Evolutionary conservation across 53 echinoderm and acorn worm species (phyloP).

Genomic region (Echinometra lucunter): DNA sequence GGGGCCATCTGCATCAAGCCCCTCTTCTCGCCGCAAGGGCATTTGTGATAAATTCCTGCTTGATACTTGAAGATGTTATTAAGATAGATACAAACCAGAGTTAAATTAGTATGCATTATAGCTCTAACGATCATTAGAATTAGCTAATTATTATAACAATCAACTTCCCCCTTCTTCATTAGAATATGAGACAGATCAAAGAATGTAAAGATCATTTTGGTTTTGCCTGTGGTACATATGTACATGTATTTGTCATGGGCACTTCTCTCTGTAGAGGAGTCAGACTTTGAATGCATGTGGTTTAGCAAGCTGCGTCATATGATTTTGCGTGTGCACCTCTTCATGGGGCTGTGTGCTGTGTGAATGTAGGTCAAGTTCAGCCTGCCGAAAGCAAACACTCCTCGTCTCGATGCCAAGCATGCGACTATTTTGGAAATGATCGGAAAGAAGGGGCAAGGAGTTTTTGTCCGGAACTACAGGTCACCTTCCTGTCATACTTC

Average conservation of each 20-base stretch:
- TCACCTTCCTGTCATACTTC: conserved; percentile 44
- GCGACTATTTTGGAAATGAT: conserved; percentile 29
- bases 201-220: not conserved
- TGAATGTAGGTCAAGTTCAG: conserved; percentile 45
- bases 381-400: conserved; percentile 2
- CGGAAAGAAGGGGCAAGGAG: not conserved
- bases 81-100: not conserved
- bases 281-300: not conserved
- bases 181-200: not conserved
- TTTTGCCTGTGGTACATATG: not conserved
- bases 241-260: not conserved
- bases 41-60: not conserved
- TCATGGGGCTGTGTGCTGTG: not conserved
- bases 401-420: not conserved
- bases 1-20: not conserved
- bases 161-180: not conserved
- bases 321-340: not conserved
- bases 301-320: not conserved
- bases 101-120: not conserved
- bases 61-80: not conserved
- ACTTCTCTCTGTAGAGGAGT: not conserved
- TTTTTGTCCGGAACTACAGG: not conserved
- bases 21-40: not conserved
- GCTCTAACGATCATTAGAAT: not conserved
- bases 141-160: not conserved